These are phyloP conservation scores for Lepidocolaptes lacrymiger DNA, from an alignment of 2,797 vertebrate genomes.

Conservation along the genomic window DNA sequence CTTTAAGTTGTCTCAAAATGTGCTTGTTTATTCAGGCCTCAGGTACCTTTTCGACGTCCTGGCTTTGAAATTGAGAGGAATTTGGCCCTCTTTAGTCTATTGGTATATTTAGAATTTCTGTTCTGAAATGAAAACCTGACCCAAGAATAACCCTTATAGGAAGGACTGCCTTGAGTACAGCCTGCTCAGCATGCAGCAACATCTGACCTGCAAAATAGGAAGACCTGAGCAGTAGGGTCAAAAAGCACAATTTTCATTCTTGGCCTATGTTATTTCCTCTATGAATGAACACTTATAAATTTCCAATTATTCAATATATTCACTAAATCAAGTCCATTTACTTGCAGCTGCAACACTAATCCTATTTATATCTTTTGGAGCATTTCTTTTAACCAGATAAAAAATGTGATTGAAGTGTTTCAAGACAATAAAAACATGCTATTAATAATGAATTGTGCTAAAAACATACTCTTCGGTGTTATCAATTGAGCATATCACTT, in stretches of 20 bases:
- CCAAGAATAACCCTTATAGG: not conserved
- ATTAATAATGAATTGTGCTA: slow-evolving; percentile 13
- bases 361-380: slow-evolving; percentile 8
- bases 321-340: slow-evolving; percentile 8
- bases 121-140: not conserved
- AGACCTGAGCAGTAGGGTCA: not conserved
- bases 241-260: not conserved
- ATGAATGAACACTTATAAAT: not conserved
- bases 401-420: slow-evolving; percentile 15
- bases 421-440: not conserved
- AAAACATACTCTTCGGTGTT: not conserved
- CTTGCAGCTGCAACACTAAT: slow-evolving; percentile 19
- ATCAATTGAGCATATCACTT: not conserved
- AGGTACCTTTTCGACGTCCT: not conserved
- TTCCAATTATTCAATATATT: slow-evolving; percentile 11
- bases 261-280: not conserved
- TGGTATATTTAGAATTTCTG: not conserved
- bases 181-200: not conserved
- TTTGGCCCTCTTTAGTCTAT: not conserved
- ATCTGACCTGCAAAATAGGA: not conserved
- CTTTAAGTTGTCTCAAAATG: not conserved
- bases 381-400: slow-evolving; percentile 14
- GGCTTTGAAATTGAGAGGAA: not conserved
- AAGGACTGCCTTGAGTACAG: not conserved
- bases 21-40: not conserved